Conservation (phyloP, 2,888 invertebrate genomes). For the Luperina nickerlii region DNA sequence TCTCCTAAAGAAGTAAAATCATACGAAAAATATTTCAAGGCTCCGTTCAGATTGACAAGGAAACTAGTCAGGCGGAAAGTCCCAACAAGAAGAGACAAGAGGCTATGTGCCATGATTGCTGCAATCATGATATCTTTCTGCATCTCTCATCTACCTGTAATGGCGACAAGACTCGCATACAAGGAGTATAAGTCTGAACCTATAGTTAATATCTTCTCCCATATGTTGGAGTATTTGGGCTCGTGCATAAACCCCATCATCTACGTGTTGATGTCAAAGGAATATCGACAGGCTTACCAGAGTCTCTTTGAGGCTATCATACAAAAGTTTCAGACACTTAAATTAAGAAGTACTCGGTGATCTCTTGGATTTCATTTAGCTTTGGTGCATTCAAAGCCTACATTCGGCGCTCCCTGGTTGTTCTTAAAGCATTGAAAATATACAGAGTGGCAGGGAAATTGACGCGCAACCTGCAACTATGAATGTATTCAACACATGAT, state of each 20-base stretch:
- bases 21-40: constrained; percentile 73
- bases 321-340: constrained; percentile 53
- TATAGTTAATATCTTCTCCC: constrained; percentile 93
- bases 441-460: background rate
- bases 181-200: constrained; percentile 91
- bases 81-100: constrained; percentile 93
- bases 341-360: constrained; percentile 32
- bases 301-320: constrained; percentile 91
- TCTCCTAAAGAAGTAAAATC: constrained; percentile 41
- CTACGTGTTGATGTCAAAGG: constrained; percentile 98
- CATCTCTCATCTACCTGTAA: constrained; percentile 96
- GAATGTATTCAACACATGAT: too few species aligned
- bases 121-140: constrained; percentile 97
- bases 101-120: constrained; percentile 95
- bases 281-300: constrained; percentile 96
- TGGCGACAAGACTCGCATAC: constrained; percentile 94
- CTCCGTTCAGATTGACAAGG: constrained; percentile 77
- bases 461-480: too few species aligned
- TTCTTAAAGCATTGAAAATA: background rate
- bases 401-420: background rate
- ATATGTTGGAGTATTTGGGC: constrained; percentile 95
- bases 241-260: constrained; percentile 97
- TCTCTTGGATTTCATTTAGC: background rate
- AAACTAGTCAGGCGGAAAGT: constrained; percentile 88
- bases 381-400: background rate